Evolutionary conservation across 1,140 invertebrate genomes (phyloP), one percentile per base, ranked within the genome.

Genomic region (Eueides isabella): DNA sequence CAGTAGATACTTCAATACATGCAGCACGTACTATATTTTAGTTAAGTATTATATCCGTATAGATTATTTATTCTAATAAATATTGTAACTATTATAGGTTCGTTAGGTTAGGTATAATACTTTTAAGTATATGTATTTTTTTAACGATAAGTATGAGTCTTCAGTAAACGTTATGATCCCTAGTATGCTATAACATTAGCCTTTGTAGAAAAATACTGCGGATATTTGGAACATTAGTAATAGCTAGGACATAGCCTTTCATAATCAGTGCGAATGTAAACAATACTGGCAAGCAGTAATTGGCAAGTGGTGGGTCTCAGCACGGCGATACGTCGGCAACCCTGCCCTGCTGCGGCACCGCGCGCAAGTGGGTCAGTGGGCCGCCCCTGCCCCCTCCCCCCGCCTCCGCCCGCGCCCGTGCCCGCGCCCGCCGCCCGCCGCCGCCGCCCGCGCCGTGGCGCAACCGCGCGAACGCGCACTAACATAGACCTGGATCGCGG

Each of bases 361-460:
- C 89, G 89, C 90, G 84, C 89, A 95, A 94, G 89, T 95, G 91
- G 94, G 95, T 96, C 95, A 96, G 95, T 96, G 94, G 96, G 95
- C 86, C 83, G 88, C 87, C 90, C 90, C 90, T 89, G 89, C 88
- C 1, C 44, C n/a, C 44, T 19, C 19, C n/a, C 16, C 41, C 85
- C 38, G 0, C 38, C 38, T 16, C 38, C 79, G 78, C 83, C 88
- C 83, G 85, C 86, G 26, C 61, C 61, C 12, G 5, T 28, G 14
- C 11, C 61, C 26, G 61, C 29, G 67, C 48, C 19, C 30, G 31
- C 48, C 48, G 67, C 48, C 28, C 33, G 14, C 67, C 29, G 12
- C 67, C 48, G 23, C 87, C 89, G 85, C 88, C 92, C 86, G 88
- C 85, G 75, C 86, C 88, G 85, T 88, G 83, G 91, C 89, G 93